Evolutionary conservation across 2,888 invertebrate genomes (phyloP), one percentile per base, ranked within the genome.

Genomic region (Brenthis ino): DNA sequence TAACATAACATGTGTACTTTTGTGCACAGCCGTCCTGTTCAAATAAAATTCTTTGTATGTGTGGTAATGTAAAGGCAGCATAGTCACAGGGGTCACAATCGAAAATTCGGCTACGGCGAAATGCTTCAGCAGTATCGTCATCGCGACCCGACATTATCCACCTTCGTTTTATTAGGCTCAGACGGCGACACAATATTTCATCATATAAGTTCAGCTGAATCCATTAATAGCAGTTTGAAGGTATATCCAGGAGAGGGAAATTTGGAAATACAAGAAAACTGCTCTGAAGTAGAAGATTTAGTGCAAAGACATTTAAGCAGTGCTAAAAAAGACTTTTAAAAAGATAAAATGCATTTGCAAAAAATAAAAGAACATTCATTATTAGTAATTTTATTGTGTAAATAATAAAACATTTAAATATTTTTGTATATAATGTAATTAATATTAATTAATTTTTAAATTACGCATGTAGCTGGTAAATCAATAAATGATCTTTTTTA

Each of bases 1-100:
- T 94, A 93, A 93, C 90, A 91, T 89, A 85, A 86, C 86, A 82
- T 89, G 77, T 84, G 85, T 79, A 83, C 70, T 56, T 68, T 72
- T 67, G 68, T 71, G 66, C 65, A 87, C 85, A 84, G 84, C 79
- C 83, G 77, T 85, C 85, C 82, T 83, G 82, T 84, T 82, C 78
- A 85, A 79, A 83, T 88, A 81, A 79, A 83, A 76, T 85, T 79
- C 81, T 83, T 82, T 80, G 68, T 72, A 24, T 91, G 92, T 84
- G 90, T 85, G 84, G 84, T 91, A 75, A 91, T 91, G 88, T 92
- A 86, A 89, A 72, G 70, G 72, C 82, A 79, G 79, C 77, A 80
- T 70, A 70, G 77, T 79, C 78, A 77, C 85, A 81, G 82, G 82
- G 82, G 78, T 79, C 78, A 77, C 28, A 75, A 76, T 60, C 77